A percentile compares a stretch with the other conserved stretches of the same genome.
These are phyloP conservation scores for Astyanax mexicanus DNA, from an alignment of 2,797 vertebrate species.

Conservation along the genomic window DNA sequence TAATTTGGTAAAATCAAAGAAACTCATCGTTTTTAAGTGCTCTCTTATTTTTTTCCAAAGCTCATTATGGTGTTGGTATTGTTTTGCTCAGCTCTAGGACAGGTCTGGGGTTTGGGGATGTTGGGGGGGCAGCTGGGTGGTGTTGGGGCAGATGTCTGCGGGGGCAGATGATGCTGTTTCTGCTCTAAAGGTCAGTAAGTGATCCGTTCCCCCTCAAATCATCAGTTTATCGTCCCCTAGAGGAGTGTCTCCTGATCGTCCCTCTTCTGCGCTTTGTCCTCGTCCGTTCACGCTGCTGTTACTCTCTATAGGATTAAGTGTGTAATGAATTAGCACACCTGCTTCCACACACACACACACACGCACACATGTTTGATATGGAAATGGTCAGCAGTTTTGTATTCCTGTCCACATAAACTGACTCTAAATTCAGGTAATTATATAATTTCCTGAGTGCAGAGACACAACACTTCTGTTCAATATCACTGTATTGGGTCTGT, in stretches of 20 bases:
- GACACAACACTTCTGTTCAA: too few relatives aligned
- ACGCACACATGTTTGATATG: slow-evolving; percentile 33
- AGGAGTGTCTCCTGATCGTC: slow-evolving; percentile 40
- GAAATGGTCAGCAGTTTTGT: slow-evolving; percentile 24
- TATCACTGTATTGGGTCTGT: neutral
- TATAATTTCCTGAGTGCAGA: neutral
- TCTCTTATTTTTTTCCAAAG: too few relatives aligned
- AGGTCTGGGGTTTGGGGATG: neutral
- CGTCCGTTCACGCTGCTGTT: slow-evolving; percentile 36
- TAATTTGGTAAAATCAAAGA: too few relatives aligned
- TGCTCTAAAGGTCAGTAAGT: slow-evolving; percentile 44
- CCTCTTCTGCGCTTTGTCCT: slow-evolving; percentile 46
- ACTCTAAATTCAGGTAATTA: slow-evolving; percentile 13
- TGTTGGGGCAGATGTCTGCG: slow-evolving; percentile 42
- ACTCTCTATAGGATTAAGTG: slow-evolving; percentile 37
- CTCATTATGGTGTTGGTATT: neutral
- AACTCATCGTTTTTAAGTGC: too few relatives aligned
- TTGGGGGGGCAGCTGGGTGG: neutral
- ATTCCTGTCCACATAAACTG: slow-evolving; percentile 11
- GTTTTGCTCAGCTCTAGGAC: neutral
- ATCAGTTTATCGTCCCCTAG: slow-evolving; percentile 38
- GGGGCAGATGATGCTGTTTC: slow-evolving; percentile 40
- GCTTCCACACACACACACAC: slow-evolving; percentile 24
- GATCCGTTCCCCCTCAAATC: slow-evolving; percentile 46
- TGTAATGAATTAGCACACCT: slow-evolving; percentile 44